These are phyloP conservation scores for Serilophus lunatus DNA, from an alignment of 2,113 vertebrate genomes.

Conservation along the genomic window DNA sequence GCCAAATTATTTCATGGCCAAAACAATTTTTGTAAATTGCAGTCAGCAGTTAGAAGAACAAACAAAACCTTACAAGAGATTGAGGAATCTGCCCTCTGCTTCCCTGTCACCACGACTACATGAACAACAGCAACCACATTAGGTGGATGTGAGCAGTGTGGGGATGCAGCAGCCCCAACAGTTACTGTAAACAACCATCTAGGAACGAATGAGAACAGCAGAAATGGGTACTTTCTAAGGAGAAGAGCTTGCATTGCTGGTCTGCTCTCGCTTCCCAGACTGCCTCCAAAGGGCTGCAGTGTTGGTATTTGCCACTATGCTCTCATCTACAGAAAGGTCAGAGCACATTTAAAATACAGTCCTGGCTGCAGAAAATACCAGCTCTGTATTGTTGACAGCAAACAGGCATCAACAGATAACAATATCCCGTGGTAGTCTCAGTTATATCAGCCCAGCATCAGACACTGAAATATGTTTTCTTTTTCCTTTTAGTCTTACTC, in stretches of 20 bases:
- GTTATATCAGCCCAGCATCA: neutral
- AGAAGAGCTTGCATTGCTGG: neutral
- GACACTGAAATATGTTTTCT: neutral
- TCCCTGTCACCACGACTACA: neutral
- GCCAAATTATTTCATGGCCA: slow-evolving; percentile 9
- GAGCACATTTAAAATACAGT: neutral
- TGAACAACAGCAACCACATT: neutral
- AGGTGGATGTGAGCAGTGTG: fast-evolving
- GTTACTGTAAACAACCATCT: neutral
- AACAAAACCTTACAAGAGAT: slow-evolving; percentile 26
- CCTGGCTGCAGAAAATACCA: neutral
- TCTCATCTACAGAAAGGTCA: neutral
- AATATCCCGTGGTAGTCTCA: neutral
- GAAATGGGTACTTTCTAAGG: neutral
- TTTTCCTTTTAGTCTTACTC: neutral
- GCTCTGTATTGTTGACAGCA: neutral
- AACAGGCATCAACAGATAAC: neutral
- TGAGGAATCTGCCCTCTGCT: slow-evolving; percentile 21
- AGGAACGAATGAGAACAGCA: neutral
- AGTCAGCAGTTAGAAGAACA: slow-evolving; percentile 11
- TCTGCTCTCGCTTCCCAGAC: neutral
- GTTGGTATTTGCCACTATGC: neutral
- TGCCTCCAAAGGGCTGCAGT: neutral
- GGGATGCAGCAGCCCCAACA: neutral
- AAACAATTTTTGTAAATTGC: neutral